phyloP scores from a whole-genome alignment of 2,888 invertebrate genomes.

The Drosophila austrosaltans region DNA sequence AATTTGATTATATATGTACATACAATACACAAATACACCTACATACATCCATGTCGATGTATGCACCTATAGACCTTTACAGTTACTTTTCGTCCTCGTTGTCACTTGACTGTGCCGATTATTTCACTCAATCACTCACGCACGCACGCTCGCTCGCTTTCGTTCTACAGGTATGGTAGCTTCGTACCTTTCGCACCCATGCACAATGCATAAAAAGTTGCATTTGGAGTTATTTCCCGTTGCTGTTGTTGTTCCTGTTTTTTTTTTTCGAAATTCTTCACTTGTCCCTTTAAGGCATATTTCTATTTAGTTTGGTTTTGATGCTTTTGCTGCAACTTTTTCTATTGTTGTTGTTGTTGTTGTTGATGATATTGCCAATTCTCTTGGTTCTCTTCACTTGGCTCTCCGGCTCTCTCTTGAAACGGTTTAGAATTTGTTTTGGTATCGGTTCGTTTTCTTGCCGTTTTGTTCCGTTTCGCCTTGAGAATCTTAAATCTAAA shows the following conservation, averaged over 20 bases:
- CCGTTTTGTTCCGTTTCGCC: conserved; percentile 25
- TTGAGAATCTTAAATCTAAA: conserved; percentile 37
- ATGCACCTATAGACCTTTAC: conserved; percentile 3
- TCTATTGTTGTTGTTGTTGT: conserved; percentile 5
- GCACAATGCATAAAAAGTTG: background rate
- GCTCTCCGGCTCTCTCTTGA: conserved; percentile 2
- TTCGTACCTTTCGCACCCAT: background rate
- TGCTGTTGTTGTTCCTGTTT: background rate
- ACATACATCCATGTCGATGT: conserved; percentile 11
- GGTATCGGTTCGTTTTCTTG: background rate
- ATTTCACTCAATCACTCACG: background rate
- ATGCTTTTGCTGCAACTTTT: conserved; percentile 1
- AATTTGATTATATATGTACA: conserved; percentile 27
- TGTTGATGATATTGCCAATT: conserved; percentile 5
- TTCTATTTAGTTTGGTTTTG: background rate
- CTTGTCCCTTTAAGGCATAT: background rate
- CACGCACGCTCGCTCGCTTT: background rate
- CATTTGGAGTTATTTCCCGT: conserved; percentile 7
- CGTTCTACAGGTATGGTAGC: background rate
- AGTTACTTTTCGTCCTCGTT: conserved; percentile 14
- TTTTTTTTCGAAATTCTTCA: background rate
- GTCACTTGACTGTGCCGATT: background rate
- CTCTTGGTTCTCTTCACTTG: background rate
- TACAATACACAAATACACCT: conserved; percentile 17
- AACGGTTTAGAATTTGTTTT: conserved; percentile 3